Percentiles rank a stretch among this genome's conserved stretches.
Evolutionary conservation across 2,797 vertebrate species (phyloP).

Genomic region (Cossypha heuglini): DNA sequence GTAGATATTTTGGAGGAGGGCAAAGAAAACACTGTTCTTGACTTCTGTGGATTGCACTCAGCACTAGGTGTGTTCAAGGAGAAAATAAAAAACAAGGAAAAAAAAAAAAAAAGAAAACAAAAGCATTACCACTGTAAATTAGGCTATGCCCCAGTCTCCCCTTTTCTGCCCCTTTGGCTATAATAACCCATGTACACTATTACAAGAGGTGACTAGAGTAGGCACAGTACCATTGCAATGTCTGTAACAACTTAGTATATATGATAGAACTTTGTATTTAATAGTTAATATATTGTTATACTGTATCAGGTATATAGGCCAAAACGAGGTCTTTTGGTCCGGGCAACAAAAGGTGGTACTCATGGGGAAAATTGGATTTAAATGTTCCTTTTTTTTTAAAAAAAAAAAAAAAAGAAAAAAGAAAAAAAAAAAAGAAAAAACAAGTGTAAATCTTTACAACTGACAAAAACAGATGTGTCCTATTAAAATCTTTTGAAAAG

Average conservation of each 20-base stretch:
- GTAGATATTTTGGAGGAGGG: slow-evolving; percentile 51
- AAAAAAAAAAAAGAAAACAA: background rate
- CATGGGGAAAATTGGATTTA: slow-evolving; percentile 33
- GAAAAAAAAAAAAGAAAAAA: background rate
- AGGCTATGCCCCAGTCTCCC: slow-evolving; percentile 47
- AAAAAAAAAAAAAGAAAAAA: background rate
- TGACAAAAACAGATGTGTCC: slow-evolving; percentile 69
- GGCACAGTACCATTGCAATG: slow-evolving; percentile 66
- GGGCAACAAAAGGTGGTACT: slow-evolving; percentile 62
- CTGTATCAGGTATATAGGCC: slow-evolving; percentile 63
- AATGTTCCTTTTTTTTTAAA: background rate
- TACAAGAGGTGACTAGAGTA: slow-evolving; percentile 66
- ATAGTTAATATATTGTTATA: slow-evolving; percentile 69
- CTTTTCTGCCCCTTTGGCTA: slow-evolving; percentile 59
- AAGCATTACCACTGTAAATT: slow-evolving; percentile 54
- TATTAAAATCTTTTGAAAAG: slow-evolving; percentile 69
- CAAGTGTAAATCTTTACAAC: slow-evolving; percentile 61
- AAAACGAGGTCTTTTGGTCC: slow-evolving; percentile 41
- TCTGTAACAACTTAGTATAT: slow-evolving; percentile 68
- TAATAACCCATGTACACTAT: slow-evolving; percentile 62
- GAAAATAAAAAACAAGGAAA: background rate
- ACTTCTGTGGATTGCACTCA: slow-evolving; percentile 66
- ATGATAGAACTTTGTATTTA: slow-evolving; percentile 72
- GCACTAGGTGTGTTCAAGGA: slow-evolving; percentile 33
- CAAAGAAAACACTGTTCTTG: slow-evolving; percentile 49